Base-by-base conservation (phyloP, 2,797 vertebrate genomes). In the Crax fasciolata region DNA sequence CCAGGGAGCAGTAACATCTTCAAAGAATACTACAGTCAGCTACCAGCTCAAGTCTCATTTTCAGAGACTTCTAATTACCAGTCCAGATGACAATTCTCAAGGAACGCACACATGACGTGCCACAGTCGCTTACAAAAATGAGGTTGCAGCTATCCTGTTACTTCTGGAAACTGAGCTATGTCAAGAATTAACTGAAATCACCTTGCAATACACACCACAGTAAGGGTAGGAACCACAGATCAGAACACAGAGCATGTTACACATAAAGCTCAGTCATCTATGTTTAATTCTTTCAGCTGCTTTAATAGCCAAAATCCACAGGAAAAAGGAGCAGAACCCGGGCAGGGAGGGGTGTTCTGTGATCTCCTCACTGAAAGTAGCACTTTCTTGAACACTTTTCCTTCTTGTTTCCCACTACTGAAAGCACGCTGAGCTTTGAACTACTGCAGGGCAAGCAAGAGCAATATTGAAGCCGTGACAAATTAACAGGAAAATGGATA, bases 51-150 rank as follows among this genome's bases (percentile, higher is more conserved):
- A 38, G 30, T 74, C 55, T 43, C 71, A 48, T 55, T 87, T 80
- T 77, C 43, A 85, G 71, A 78, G 28, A 15, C 19, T 67, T 52
- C 38, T 59, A n/a, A 48, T 35, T 91, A 78, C 74, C 84, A 73
- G 39, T 46, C 80, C 35, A 20, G 52, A 68, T 73, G 57, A 77
- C 7, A 83, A 84, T 83, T 27, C 51, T 55, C 81, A 66, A 3
- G 30, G 13, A 39, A 84, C 52, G 43, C 7, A 4, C 2, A 27
- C 7, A 30, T 12, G 11, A 4, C 0, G 11, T 41, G 63, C 59
- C 59, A 32, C 35, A 39, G 55, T 14, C 70, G 35, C 75, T 58
- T 65, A 43, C 1, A 39, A 62, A 71, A 78, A 72, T 6, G 12
- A 49, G 51, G 66, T 83, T 75, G 81, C 16, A 48, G 17, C 58